A percentile compares a stretch with the other conserved stretches of the same genome.
Evolutionary conservation across 2,113 vertebrate genomes (phyloP).

Genomic region (Hiodon alosoides): DNA sequence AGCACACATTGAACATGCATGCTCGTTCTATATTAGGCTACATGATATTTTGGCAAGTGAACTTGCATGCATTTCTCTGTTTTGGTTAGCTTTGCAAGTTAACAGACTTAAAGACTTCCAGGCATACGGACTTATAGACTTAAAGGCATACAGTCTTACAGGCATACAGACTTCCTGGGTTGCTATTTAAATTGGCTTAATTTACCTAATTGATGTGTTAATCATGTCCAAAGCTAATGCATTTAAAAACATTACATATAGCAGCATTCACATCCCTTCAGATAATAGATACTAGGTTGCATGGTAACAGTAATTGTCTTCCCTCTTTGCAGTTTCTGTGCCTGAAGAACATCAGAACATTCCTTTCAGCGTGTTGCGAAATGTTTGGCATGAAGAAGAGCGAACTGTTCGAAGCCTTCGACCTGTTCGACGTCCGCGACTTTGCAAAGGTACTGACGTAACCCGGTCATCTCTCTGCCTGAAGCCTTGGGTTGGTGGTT

Average conservation of each 20-base stretch:
- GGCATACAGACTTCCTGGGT: no score
- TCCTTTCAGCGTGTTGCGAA: slow-evolving; percentile 78
- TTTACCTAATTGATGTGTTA: no score
- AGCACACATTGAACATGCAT: no score
- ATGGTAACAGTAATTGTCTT: neutral
- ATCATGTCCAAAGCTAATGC: no score
- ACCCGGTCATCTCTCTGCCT: neutral
- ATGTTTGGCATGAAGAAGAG: slow-evolving; percentile 87
- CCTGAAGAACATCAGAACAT: slow-evolving; percentile 92
- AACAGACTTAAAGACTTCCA: no score
- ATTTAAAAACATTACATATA: neutral
- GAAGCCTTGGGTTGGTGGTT: neutral
- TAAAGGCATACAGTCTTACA: no score
- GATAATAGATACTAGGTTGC: neutral
- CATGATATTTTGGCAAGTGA: no score
- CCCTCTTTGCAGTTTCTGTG: slow-evolving; percentile 77
- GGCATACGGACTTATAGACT: no score
- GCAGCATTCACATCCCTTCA: neutral
- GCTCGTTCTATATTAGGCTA: no score
- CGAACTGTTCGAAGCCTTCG: slow-evolving; percentile 90
- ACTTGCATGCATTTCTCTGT: no score
- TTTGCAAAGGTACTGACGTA: slow-evolving; percentile 81
- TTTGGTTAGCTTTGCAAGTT: no score
- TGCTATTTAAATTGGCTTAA: no score
- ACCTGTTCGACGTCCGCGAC: slow-evolving; percentile 91